Evolutionary conservation across 30 jellyfish, hydroid and myxozoan species (phyloP).

Genomic region (Aurelia sp.): DNA sequence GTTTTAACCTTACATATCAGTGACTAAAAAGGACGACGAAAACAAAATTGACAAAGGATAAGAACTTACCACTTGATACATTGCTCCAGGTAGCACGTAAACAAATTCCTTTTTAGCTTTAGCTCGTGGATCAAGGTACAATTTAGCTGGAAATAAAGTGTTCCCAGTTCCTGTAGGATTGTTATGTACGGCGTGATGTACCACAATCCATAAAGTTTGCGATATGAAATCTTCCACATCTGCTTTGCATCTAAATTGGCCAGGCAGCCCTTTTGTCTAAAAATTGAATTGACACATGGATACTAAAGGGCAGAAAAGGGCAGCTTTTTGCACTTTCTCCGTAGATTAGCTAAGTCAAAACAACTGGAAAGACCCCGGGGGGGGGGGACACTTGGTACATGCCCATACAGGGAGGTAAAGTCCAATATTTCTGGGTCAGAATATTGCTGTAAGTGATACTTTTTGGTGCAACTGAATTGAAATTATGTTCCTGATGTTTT

Average conservation of each 20-base stretch:
- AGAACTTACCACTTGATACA: slow-evolving; percentile 49
- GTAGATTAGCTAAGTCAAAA: neutral
- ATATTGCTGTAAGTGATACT: too few species aligned
- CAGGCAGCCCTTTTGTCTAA: slow-evolving; percentile 70
- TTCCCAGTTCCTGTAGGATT: slow-evolving; percentile 55
- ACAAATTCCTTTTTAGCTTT: neutral
- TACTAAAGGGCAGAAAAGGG: neutral
- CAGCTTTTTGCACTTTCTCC: neutral
- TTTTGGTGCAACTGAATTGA: too few species aligned
- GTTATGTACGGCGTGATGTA: slow-evolving; percentile 65
- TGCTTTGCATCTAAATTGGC: slow-evolving; percentile 8
- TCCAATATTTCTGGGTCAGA: too few species aligned
- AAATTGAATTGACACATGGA: neutral
- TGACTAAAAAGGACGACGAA: too few species aligned
- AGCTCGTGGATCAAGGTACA: slow-evolving; percentile 25
- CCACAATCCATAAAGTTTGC: slow-evolving; percentile 63
- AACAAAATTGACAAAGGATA: too few species aligned
- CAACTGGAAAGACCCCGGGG: too few species aligned
- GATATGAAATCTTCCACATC: slow-evolving; percentile 28
- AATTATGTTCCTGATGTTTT: too few species aligned
- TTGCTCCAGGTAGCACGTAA: slow-evolving; percentile 54
- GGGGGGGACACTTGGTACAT: too few species aligned
- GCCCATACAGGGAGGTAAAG: too few species aligned
- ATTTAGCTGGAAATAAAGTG: slow-evolving; percentile 64
- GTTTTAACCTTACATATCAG: too few species aligned